Evolutionary conservation across 2,113 vertebrate genomes (phyloP), one percentile per base, ranked within the genome.

Genomic region (Strix aluco): DNA sequence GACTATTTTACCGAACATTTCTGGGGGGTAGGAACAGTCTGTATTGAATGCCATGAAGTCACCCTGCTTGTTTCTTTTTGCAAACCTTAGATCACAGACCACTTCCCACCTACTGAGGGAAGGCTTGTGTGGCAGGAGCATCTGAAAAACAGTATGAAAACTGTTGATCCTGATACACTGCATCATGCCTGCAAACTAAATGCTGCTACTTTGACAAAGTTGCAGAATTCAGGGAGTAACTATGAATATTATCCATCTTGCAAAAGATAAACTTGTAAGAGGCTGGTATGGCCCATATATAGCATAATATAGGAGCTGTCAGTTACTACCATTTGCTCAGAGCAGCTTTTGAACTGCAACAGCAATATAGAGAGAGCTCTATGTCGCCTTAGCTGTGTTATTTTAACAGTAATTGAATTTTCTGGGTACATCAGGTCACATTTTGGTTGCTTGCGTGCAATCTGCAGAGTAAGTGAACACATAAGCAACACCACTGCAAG

Each of bases 31-130:
- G 86, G 65, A 95, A 87, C 81, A 94, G 89, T 80, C 62, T 84
- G 65, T 55, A 71, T 40, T 6, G 6, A 92, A 82, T 80, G 74
- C 70, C 71, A 90, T 88, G 81, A 91, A 95, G 78, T 82, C 94
- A 95, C 75, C 62, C 61, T 91, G 70, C 49, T 85, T 94, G 57
- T 61, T 96, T 91, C 87, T 82, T 81, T 95, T 90, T 3, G 27
- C 92, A 91, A 94, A 74, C 61, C 86, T 95, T 75, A 94, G 77
- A 91, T 89, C 86, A 86, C 86, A 88, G 91, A 69, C 70, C 77
- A 46, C 75, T 92, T 92, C 83, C 83, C 90, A 91, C 88, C 88
- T 92, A 81, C 92, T 29, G 54, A 91, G 84, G 70, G 83, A 59
- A 82, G 81, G 58, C 73, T 85, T 81, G 57, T 54, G 54, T 49